Conservation (phyloP, 2,113 vertebrate genomes). For the Oxyruncus cristatus region DNA sequence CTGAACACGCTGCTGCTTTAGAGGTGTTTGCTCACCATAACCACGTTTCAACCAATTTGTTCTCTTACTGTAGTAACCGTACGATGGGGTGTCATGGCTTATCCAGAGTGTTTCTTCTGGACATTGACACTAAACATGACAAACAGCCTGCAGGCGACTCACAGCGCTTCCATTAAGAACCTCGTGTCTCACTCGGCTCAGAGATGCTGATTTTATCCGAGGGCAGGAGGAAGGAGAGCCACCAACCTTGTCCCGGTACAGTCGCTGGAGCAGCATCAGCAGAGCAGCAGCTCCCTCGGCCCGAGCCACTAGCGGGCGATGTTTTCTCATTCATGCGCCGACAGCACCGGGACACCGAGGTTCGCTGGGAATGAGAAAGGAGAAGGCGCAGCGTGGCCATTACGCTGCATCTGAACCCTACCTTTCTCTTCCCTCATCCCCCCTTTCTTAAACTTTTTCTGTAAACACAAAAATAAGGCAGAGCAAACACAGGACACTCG, state of each 20-base stretch:
- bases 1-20: neutral
- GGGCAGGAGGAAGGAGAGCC: neutral
- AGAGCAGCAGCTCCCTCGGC: neutral
- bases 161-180: neutral
- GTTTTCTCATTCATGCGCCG: neutral
- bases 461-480: neutral
- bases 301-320: conserved; percentile 46
- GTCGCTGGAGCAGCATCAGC: neutral
- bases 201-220: neutral
- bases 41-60: neutral
- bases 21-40: fast-evolving
- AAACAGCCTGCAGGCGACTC: neutral
- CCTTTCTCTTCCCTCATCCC: neutral
- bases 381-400: fast-evolving
- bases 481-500: neutral
- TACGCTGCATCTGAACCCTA: fast-evolving
- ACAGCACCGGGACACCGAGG: neutral
- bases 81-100: neutral
- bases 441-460: neutral
- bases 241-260: neutral
- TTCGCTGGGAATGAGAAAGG: fast-evolving
- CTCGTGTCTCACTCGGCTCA: neutral
- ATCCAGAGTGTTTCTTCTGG: neutral
- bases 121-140: neutral
- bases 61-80: neutral